Evolutionary conservation across 1,140 invertebrate genomes (phyloP).

Genomic region (Akabosia matsudoensis): DNA sequence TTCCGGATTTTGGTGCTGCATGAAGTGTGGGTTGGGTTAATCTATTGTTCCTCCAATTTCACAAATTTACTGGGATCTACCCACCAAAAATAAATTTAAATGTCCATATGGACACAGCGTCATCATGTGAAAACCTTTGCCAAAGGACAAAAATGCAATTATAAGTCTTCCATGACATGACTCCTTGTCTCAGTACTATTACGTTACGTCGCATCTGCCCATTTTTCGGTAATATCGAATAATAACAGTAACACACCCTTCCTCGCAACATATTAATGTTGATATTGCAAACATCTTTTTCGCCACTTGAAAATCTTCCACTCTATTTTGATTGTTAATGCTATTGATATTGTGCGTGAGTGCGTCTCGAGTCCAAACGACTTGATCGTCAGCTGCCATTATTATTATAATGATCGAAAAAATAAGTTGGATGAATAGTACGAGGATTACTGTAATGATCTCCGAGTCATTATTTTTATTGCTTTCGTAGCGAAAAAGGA

Average conservation of each 20-base stretch:
- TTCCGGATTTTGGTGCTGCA: background rate
- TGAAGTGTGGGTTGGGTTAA: background rate
- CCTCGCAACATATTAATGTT: no score
- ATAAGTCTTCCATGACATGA: no score
- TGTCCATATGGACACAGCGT: background rate
- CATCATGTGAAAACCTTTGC: no score
- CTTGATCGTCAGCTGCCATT: background rate
- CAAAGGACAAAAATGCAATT: no score
- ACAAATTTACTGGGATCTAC: background rate
- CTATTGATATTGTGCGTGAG: background rate
- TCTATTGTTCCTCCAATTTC: background rate
- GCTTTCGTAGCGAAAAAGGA: background rate
- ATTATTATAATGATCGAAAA: slow-evolving; percentile 7
- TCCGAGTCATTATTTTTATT: slow-evolving; percentile 17
- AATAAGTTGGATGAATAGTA: no score
- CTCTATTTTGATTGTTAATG: background rate
- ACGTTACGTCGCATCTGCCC: no score
- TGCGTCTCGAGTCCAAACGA: background rate
- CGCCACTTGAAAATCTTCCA: background rate
- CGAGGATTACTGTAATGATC: slow-evolving; percentile 23
- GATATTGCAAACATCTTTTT: no score
- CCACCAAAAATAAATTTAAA: background rate
- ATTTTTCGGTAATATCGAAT: no score
- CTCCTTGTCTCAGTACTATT: no score
- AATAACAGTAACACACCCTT: no score